Conservation (phyloP, 1,140 invertebrate species). For the Trachymyrmex septentrionalis region DNA sequence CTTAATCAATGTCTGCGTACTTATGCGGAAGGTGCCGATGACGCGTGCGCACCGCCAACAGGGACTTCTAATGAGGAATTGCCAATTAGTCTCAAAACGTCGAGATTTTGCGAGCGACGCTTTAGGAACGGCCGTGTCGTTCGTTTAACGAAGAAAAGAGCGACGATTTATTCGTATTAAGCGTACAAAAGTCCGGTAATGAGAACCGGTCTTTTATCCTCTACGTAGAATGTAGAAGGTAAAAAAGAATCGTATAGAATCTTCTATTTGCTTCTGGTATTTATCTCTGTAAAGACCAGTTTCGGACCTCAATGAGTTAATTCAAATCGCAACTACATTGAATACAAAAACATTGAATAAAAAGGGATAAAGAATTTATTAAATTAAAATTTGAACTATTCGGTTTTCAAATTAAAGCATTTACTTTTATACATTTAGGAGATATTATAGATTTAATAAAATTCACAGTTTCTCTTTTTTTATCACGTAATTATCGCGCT, state of each 20-base stretch:
- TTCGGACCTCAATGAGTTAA: background rate
- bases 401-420: background rate
- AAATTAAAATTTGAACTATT: conserved; percentile 2
- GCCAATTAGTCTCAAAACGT: conserved; percentile 68
- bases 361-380: background rate
- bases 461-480: background rate
- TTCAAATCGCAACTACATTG: background rate
- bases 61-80: conserved; percentile 75
- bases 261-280: conserved; percentile 30
- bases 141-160: conserved; percentile 53
- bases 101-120: conserved; percentile 52
- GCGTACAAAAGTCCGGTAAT: conserved; percentile 47
- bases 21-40: conserved; percentile 54
- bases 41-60: conserved; percentile 51
- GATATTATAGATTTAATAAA: background rate
- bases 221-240: conserved; percentile 30
- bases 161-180: conserved; percentile 59
- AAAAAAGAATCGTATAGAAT: conserved; percentile 26
- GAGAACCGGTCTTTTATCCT: conserved; percentile 53
- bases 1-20: conserved; percentile 75
- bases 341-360: background rate
- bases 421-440: background rate
- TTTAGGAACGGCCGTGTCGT: conserved; percentile 16
- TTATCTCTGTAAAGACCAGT: conserved; percentile 24
- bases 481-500: background rate